Base-by-base conservation (phyloP, 2,113 vertebrate genomes). In the Brienomyrus longianalis region DNA sequence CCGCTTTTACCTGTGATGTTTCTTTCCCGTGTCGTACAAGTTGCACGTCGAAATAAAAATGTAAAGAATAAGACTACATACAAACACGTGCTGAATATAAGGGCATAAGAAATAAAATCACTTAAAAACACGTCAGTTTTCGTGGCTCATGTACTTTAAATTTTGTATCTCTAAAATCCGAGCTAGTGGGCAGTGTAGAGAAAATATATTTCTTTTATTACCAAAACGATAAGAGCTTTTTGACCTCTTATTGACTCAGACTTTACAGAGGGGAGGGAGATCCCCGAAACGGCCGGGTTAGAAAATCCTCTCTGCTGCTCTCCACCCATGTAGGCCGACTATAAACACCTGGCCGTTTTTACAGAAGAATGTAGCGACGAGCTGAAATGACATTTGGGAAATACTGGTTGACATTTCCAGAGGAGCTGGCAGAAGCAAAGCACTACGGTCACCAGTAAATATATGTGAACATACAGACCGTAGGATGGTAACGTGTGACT, bases 371-470 rank as follows among this genome's bases (percentile, higher is more conserved):
- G 94, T 93, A 93, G 91, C 90, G 90, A 93, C 91, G 91, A 86
- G 93, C 93, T 88, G 91, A 91, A 93, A 31, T 39, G 52, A 92
- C 91, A 90, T 92, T 94, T 90, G 93, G 92, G 91, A 95, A 94
- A 93, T 93, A 93, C 94, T 90, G 93, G 88, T 91, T 93, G 47
- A 91, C 89, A 77, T 95, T 94, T 91, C 86, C 91, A 92, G 93
- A 93, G 91, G 92, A 94, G 92, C 94, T 93, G 93, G 93, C 91
- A 92, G 91, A 92, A 89, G 92, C 93, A 93, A 66, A 93, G 93
- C 93, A 90, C 90, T 51, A 84, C 90, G 93, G 94, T 95, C 94
- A 93, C 95, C 95, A 94, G 74, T 90, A 90, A 90, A 93, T 91
- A 91, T 93, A 94, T 91, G 87, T 92, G 90, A 93, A 92, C 77